Percentiles rank a stretch among this genome's conserved stretches.
Conservation (phyloP, 2,888 invertebrate species). For the Melanophora roralis region DNA sequence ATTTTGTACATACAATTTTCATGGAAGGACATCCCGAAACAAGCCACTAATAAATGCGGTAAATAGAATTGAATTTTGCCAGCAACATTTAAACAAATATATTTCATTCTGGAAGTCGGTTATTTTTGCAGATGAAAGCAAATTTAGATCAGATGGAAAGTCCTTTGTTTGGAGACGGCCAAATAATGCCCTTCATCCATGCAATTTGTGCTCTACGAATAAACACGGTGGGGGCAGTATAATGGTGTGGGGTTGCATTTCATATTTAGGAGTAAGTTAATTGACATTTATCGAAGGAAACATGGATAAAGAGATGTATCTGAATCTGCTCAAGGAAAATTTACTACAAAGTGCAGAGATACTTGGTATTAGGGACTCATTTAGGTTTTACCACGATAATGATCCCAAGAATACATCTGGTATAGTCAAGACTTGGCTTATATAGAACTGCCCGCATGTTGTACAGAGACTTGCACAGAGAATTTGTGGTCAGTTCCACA, state of each 20-base stretch:
- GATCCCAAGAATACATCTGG: too few relatives aligned
- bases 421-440: too few relatives aligned
- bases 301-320: not conserved
- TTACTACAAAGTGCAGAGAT: too few relatives aligned
- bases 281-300: constrained; percentile 26
- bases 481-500: constrained; percentile 13
- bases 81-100: too few relatives aligned
- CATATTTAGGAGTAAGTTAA: constrained; percentile 5
- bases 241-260: constrained; percentile 9
- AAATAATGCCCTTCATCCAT: not conserved
- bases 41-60: not conserved
- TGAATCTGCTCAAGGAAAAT: too few relatives aligned
- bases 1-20: too few relatives aligned
- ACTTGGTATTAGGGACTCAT: too few relatives aligned
- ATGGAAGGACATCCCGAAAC: not conserved
- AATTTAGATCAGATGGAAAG: too few relatives aligned
- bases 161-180: not conserved
- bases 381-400: too few relatives aligned
- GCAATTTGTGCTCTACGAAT: constrained; percentile 10
- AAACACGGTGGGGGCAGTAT: not conserved
- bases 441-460: constrained; percentile 21
- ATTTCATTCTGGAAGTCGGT: too few relatives aligned
- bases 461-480: constrained; percentile 33
- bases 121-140: too few relatives aligned
- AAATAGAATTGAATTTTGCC: too few relatives aligned